Evolutionary conservation across 1,140 invertebrate genomes (phyloP).

Genomic region (Lithobius niger): DNA sequence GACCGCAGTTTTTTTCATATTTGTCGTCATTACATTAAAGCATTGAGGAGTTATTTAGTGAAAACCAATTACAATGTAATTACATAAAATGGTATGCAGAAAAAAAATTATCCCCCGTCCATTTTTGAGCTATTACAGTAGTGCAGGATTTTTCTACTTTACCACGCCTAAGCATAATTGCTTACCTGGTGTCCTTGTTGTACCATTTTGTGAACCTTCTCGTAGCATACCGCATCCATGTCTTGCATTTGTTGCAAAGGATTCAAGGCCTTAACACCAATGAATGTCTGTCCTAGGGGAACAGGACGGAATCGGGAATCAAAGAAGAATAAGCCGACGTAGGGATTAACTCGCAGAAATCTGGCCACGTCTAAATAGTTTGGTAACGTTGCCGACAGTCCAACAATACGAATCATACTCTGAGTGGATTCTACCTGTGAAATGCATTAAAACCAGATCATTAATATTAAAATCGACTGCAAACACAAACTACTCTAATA

Average conservation of each 20-base stretch:
- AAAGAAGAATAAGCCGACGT: constrained; percentile 90
- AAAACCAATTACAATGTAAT: too few relatives aligned
- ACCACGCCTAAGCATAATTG: too few relatives aligned
- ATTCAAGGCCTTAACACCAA: constrained; percentile 72
- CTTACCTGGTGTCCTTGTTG: constrained; percentile 71
- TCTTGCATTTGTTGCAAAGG: constrained; percentile 59
- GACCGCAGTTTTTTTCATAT: too few relatives aligned
- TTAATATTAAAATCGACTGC: too few relatives aligned
- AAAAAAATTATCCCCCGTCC: too few relatives aligned
- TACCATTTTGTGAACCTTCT: constrained; percentile 78
- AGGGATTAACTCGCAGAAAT: constrained; percentile 87
- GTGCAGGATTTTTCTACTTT: too few relatives aligned
- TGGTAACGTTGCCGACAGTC: constrained; percentile 91
- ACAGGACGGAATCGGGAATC: constrained; percentile 93
- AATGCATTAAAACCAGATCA: too few relatives aligned
- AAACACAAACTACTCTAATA: too few relatives aligned
- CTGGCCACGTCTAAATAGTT: constrained; percentile 94
- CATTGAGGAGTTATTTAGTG: too few relatives aligned
- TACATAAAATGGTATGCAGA: too few relatives aligned
- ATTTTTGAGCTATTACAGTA: too few relatives aligned
- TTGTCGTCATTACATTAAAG: too few relatives aligned
- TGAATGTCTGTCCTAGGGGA: constrained; percentile 80
- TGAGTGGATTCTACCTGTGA: constrained; percentile 77
- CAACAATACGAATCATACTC: constrained; percentile 95
- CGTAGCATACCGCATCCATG: constrained; percentile 90